These are phyloP conservation scores for Asbolus verrucosus DNA, from an alignment of 1,140 invertebrate genomes.

Conservation along the genomic window DNA sequence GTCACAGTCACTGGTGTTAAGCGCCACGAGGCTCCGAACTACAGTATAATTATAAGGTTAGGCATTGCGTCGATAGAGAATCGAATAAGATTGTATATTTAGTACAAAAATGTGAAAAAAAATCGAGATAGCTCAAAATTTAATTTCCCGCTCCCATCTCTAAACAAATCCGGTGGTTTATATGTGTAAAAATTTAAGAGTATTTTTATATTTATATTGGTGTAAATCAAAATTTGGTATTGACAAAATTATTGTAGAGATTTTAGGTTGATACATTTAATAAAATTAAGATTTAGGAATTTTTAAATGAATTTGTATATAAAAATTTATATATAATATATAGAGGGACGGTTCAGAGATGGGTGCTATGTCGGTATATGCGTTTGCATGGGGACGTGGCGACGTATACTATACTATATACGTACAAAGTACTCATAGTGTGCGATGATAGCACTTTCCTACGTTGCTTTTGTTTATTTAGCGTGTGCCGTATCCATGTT, in stretches of 20 bases:
- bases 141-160: conserved; percentile 56
- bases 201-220: conserved; percentile 68
- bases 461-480: conserved; percentile 65
- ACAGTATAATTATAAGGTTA: conserved; percentile 64
- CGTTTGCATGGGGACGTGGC: conserved; percentile 64
- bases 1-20: conserved; percentile 62
- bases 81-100: conserved; percentile 67
- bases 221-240: conserved; percentile 67
- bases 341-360: conserved; percentile 57
- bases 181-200: conserved; percentile 66
- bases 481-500: conserved; percentile 67
- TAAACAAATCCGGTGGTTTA: conserved; percentile 58
- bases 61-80: conserved; percentile 64
- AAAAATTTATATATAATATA: conserved; percentile 66
- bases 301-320: conserved; percentile 67
- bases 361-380: conserved; percentile 56
- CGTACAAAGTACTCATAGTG: conserved; percentile 66
- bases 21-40: conserved; percentile 62
- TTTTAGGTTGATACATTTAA: conserved; percentile 65
- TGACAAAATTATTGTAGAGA: conserved; percentile 64
- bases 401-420: conserved; percentile 67
- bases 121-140: conserved; percentile 67
- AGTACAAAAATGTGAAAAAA: conserved; percentile 65
- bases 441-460: conserved; percentile 62
- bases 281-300: conserved; percentile 66